phyloP scores from a whole-genome alignment of 2,888 invertebrate genomes.

The Macrosiphum euphorbiae region DNA sequence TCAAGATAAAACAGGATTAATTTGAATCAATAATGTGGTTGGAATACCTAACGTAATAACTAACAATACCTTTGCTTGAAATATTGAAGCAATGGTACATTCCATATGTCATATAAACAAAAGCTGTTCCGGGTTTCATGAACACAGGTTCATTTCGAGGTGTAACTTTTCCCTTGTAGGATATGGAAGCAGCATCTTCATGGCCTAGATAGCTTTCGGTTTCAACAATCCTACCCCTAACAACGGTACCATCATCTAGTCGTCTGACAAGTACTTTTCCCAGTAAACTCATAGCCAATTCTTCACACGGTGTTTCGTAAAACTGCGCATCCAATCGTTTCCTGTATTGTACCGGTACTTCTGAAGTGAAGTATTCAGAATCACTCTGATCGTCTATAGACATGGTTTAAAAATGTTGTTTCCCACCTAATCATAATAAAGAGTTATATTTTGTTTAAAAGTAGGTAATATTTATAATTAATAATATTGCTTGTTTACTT shows the following conservation, averaged over 20 bases:
- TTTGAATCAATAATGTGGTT: not conserved
- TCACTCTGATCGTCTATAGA: not conserved
- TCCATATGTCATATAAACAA: conserved; percentile 81
- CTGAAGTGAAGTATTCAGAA: conserved; percentile 11
- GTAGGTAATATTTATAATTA: not conserved
- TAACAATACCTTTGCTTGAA: conserved; percentile 75
- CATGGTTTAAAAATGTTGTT: not conserved
- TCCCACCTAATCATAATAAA: not conserved
- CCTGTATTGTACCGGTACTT: not conserved
- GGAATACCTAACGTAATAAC: not conserved
- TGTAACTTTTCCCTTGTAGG: conserved; percentile 75
- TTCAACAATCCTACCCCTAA: conserved; percentile 80
- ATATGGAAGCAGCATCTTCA: conserved; percentile 78
- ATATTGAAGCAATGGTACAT: conserved; percentile 83
- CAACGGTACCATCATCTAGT: conserved; percentile 72
- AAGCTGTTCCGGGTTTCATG: conserved; percentile 79
- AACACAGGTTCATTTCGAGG: conserved; percentile 79
- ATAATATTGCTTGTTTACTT: not conserved
- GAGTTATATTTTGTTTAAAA: not conserved
- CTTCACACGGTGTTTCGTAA: conserved; percentile 71
- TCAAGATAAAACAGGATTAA: not conserved
- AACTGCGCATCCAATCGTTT: conserved; percentile 68
- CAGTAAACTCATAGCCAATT: conserved; percentile 75
- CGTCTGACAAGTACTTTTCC: conserved; percentile 77
- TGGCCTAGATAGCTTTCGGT: conserved; percentile 80